Conservation (phyloP, 2,113 vertebrate species). For the Mionectes macconnelli region DNA sequence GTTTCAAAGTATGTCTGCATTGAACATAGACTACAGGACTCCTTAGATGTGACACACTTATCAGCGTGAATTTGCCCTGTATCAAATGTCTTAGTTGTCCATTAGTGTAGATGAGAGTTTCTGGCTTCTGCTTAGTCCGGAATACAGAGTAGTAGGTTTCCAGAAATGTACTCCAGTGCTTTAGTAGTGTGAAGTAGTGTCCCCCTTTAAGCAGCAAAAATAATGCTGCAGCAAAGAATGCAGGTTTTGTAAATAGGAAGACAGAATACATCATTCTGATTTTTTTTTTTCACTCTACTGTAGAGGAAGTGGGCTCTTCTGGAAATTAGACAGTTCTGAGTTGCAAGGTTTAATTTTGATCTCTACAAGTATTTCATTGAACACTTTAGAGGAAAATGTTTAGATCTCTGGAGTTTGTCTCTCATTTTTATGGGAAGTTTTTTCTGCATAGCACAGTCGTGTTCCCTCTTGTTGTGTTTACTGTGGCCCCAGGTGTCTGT, state of each 20-base stretch:
- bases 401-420: neutral
- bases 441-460: neutral
- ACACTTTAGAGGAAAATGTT: neutral
- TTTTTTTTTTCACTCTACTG: neutral
- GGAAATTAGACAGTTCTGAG: neutral
- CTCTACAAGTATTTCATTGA: neutral
- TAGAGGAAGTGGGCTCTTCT: neutral
- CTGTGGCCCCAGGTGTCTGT: neutral
- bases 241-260: neutral
- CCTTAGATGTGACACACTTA: neutral
- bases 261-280: neutral
- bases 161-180: neutral
- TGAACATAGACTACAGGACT: neutral
- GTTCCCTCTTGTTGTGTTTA: neutral
- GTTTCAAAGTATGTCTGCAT: neutral
- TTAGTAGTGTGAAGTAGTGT: neutral
- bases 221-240: neutral
- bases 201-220: neutral
- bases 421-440: neutral
- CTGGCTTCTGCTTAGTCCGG: neutral
- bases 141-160: neutral
- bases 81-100: neutral
- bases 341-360: neutral
- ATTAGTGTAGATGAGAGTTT: neutral
- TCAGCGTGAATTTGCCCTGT: neutral